These are phyloP conservation scores for Lordiphosa mommai DNA, from an alignment of 1,140 invertebrate species.

Conservation along the genomic window DNA sequence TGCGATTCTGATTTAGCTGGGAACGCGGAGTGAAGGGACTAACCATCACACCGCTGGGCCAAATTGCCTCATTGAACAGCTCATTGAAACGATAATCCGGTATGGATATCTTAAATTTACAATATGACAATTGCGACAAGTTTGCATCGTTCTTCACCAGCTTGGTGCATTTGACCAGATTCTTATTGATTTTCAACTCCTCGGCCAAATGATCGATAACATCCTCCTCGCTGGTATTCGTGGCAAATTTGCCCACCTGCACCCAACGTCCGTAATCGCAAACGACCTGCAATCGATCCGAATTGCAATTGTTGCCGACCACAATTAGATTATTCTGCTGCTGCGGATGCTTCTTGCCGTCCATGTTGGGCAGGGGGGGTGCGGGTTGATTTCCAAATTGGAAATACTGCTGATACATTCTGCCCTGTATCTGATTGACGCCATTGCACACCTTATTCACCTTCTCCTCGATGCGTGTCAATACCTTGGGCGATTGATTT, in stretches of 20 bases:
- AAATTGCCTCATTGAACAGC: slow-evolving; percentile 78
- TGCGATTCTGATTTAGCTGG: slow-evolving; percentile 76
- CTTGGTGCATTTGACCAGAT: slow-evolving; percentile 75
- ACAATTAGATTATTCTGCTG: slow-evolving; percentile 74
- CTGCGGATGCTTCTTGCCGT: slow-evolving; percentile 69
- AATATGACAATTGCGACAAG: slow-evolving; percentile 73
- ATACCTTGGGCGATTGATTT: slow-evolving; percentile 68
- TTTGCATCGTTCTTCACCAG: slow-evolving; percentile 77
- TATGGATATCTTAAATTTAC: slow-evolving; percentile 77
- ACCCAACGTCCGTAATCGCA: slow-evolving; percentile 77
- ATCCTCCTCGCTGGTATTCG: slow-evolving; percentile 75
- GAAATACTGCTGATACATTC: slow-evolving; percentile 79
- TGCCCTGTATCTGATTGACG: slow-evolving; percentile 74
- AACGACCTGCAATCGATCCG: slow-evolving; percentile 76
- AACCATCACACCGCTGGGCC: slow-evolving; percentile 78
- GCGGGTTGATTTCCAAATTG: slow-evolving; percentile 70
- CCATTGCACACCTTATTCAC: slow-evolving; percentile 76
- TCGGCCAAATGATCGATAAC: slow-evolving; percentile 74
- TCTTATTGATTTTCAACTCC: slow-evolving; percentile 76
- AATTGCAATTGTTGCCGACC: slow-evolving; percentile 77
- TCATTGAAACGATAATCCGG: slow-evolving; percentile 78
- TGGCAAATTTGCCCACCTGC: slow-evolving; percentile 76
- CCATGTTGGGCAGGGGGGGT: slow-evolving; percentile 56
- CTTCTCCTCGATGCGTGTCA: slow-evolving; percentile 72
- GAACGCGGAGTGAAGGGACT: slow-evolving; percentile 75